Conservation (phyloP, 2,113 vertebrate genomes). For the Catagonus wagneri region DNA sequence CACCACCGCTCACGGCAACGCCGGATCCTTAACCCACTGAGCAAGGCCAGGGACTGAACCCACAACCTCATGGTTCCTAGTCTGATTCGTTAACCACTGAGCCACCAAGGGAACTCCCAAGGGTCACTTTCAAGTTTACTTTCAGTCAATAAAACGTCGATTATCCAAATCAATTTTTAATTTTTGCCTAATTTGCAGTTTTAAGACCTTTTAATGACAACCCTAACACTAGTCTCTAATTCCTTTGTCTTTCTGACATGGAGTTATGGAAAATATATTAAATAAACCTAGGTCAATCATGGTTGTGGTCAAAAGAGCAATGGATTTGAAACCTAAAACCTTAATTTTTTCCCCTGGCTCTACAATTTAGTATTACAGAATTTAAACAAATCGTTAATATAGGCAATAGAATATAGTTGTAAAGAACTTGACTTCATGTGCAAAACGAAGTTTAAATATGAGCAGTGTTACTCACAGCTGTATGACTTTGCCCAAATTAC, state of each 20-base stretch:
- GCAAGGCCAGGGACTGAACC: no score
- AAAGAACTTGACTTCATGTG: neutral
- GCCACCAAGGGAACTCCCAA: no score
- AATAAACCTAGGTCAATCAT: neutral
- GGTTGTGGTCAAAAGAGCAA: neutral
- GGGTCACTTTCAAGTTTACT: constrained; percentile 37
- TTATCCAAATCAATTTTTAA: neutral
- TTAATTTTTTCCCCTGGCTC: neutral
- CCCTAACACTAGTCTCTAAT: neutral
- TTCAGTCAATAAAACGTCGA: neutral
- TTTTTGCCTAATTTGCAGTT: neutral
- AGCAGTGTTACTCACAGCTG: neutral
- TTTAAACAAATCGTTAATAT: neutral
- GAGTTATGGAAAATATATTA: neutral
- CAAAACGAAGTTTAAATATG: neutral
- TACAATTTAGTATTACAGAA: neutral
- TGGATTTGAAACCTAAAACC: neutral
- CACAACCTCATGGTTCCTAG: no score
- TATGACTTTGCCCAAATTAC: neutral
- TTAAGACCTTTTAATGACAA: neutral
- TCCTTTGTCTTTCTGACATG: neutral
- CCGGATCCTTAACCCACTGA: no score
- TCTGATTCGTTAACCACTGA: no score
- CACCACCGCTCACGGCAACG: no score
- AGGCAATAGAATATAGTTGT: neutral